Percentiles rank a stretch among this genome's conserved stretches.
Evolutionary conservation across 2,797 vertebrate species (phyloP).

Genomic region (Yasuhikotakia modesta): DNA sequence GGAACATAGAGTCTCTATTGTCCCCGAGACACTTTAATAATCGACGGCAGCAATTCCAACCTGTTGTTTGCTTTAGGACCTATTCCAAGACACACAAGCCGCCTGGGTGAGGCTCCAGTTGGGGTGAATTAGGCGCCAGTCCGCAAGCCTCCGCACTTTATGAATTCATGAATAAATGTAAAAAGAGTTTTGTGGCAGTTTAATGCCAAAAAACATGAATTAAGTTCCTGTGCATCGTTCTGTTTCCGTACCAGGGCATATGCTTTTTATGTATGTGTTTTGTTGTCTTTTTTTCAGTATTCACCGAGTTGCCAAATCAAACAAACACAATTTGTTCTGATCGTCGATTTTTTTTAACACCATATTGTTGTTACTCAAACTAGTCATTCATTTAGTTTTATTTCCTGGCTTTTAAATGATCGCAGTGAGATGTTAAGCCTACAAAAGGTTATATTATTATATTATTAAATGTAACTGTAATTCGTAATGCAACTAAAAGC

Average conservation of each 20-base stretch:
- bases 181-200: slow-evolving; percentile 68
- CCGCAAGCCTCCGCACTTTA: slow-evolving; percentile 71
- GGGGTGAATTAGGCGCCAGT: slow-evolving; percentile 83
- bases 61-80: slow-evolving; percentile 97
- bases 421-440: too few species aligned
- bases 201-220: slow-evolving; percentile 68
- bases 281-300: neutral
- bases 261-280: too few species aligned
- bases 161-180: slow-evolving; percentile 81
- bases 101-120: slow-evolving; percentile 73
- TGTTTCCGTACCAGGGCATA: too few species aligned
- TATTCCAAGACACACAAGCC: slow-evolving; percentile 82
- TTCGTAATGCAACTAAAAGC: neutral
- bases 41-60: slow-evolving; percentile 99
- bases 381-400: too few species aligned
- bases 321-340: too few species aligned
- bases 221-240: slow-evolving; percentile 32
- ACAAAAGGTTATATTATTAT: too few species aligned
- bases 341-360: too few species aligned
- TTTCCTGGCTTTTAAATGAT: too few species aligned
- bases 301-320: too few species aligned
- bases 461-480: neutral
- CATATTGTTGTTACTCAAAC: too few species aligned
- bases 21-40: slow-evolving; percentile 97
- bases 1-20: slow-evolving; percentile 98